These are phyloP conservation scores for Orthonyx spaldingii DNA, from an alignment of 2,113 vertebrate genomes.

Conservation along the genomic window DNA sequence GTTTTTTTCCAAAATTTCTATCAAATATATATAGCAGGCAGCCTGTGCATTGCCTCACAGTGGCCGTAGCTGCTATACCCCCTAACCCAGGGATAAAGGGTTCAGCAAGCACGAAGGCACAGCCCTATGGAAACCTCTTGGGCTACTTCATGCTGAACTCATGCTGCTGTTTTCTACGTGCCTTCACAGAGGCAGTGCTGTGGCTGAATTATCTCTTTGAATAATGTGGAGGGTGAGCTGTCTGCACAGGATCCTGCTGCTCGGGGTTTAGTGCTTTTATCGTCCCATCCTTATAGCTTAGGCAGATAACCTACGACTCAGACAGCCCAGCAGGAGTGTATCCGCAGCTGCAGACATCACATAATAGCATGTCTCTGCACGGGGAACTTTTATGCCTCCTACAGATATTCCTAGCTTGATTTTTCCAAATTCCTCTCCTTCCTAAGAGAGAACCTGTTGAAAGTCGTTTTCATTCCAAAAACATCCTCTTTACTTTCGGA, in stretches of 20 bases:
- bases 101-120: rapidly evolving
- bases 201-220: neutral
- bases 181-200: neutral
- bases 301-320: neutral
- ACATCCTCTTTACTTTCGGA: neutral
- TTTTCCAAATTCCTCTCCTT: neutral
- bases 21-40: neutral
- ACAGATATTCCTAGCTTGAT: neutral
- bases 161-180: rapidly evolving
- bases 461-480: neutral
- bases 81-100: neutral
- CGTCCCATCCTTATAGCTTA: rapidly evolving
- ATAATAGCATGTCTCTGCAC: neutral
- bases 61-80: rapidly evolving
- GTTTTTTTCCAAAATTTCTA: neutral
- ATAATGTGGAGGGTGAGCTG: neutral
- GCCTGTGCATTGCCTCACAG: neutral
- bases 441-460: neutral
- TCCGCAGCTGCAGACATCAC: neutral
- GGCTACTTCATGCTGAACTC: neutral
- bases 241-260: neutral
- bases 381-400: neutral
- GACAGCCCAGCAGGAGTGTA: neutral
- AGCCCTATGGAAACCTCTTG: rapidly evolving
- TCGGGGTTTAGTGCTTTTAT: rapidly evolving